Evolutionary conservation across 2,888 invertebrate species (phyloP).

Genomic region (Volucella inanis): DNA sequence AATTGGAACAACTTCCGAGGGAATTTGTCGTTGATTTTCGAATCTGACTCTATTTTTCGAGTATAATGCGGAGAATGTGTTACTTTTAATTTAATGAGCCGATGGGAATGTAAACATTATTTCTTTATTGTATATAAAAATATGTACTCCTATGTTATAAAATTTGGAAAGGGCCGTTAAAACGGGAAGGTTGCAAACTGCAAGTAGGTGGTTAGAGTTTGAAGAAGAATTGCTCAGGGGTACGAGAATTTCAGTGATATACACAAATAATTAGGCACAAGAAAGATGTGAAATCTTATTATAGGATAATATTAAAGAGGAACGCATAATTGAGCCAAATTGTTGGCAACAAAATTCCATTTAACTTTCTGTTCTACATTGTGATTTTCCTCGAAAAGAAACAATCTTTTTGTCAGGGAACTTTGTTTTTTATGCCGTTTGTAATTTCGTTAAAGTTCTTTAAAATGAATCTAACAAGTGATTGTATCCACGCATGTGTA

Average conservation of each 20-base stretch:
- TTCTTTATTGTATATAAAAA: not conserved
- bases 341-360: not conserved
- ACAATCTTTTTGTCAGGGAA: conserved; percentile 12
- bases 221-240: not conserved
- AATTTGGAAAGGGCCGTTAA: not conserved
- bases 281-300: not conserved
- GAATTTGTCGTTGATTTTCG: conserved; percentile 43
- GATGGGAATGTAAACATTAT: conserved; percentile 11
- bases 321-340: not conserved
- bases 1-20: conserved; percentile 11
- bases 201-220: too few relatives aligned
- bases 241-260: conserved; percentile 10
- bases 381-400: not conserved
- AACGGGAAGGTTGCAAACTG: not conserved
- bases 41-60: conserved; percentile 7
- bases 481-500: too few relatives aligned
- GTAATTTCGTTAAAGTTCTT: too few relatives aligned
- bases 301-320: not conserved
- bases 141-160: not conserved
- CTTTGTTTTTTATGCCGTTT: too few relatives aligned
- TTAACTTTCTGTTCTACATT: not conserved
- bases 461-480: too few relatives aligned
- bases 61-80: conserved; percentile 12
- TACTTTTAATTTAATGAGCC: conserved; percentile 7
- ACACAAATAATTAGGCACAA: conserved; percentile 3